phyloP scores from a whole-genome alignment of 2,797 vertebrate species.

The Pampus argenteus region DNA sequence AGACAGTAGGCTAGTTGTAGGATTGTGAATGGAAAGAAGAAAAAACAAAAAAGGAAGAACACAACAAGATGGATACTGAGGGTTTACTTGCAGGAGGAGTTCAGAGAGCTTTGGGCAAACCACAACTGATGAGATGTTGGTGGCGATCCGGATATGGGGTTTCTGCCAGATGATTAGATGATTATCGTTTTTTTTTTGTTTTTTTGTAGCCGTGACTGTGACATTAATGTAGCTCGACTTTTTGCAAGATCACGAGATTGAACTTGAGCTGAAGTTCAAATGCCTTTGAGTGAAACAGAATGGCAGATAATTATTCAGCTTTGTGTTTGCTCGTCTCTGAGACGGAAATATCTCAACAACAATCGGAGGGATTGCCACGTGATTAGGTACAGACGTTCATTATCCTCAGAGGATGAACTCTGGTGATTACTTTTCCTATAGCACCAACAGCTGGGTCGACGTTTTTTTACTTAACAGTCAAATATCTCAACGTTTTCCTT shows the following conservation, averaged over 20 bases:
- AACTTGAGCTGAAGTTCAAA: constrained; percentile 20
- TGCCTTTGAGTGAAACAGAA: not conserved
- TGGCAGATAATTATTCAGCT: constrained; percentile 5
- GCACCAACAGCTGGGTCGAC: not conserved
- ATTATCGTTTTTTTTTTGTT: constrained; percentile 12
- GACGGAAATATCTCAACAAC: no score
- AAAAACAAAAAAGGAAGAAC: constrained; percentile 1
- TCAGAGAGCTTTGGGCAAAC: constrained; percentile 30
- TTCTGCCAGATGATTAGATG: constrained; percentile 40
- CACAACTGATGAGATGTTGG: constrained; percentile 41
- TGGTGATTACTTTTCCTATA: not conserved
- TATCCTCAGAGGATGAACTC: not conserved
- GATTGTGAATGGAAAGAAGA: constrained; percentile 20
- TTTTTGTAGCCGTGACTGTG: constrained; percentile 14
- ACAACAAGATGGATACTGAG: constrained; percentile 8
- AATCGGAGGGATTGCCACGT: not conserved
- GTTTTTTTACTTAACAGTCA: not conserved
- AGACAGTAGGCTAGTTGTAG: constrained; percentile 9
- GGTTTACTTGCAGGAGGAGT: constrained; percentile 15
- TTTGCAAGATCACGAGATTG: constrained; percentile 3
- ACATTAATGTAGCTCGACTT: constrained; percentile 18
- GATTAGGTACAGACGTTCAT: not conserved
- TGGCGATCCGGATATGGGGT: constrained; percentile 38
- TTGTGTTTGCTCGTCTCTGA: no score
- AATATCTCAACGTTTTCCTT: not conserved